These are phyloP conservation scores for Bujurquina vittata DNA, from an alignment of 2,113 vertebrate species.

Conservation along the genomic window DNA sequence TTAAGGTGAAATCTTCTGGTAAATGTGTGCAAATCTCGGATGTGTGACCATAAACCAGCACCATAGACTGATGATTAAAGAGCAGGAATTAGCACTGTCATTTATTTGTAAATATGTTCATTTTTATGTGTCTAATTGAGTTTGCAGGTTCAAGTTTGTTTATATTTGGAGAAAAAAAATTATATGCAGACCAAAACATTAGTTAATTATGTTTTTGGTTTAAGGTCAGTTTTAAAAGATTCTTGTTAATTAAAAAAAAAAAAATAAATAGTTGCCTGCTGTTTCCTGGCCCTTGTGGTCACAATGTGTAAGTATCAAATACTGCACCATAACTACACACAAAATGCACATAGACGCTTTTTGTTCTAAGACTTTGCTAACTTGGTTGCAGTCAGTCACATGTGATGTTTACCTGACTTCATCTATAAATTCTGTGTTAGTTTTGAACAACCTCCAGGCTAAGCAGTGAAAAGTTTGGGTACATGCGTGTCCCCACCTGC, in stretches of 20 bases:
- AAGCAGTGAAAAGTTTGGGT: no score
- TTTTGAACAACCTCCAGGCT: no score
- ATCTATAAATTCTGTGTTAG: no score
- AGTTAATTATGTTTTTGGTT: no score
- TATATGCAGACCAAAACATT: not conserved
- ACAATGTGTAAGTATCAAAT: not conserved
- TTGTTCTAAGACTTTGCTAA: not conserved
- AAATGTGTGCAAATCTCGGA: not conserved
- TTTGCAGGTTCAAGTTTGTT: not conserved
- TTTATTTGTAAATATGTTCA: not conserved
- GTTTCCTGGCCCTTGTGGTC: no score
- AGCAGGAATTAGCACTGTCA: not conserved
- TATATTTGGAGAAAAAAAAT: not conserved
- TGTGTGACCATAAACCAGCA: not conserved
- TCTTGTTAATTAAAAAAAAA: no score
- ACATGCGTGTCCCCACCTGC: not conserved
- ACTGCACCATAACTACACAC: not conserved
- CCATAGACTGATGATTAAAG: not conserved
- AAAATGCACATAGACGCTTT: not conserved
- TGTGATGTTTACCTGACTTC: no score
- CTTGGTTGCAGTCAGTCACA: not conserved
- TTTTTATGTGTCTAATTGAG: not conserved
- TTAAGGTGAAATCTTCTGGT: not conserved
- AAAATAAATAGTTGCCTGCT: no score
- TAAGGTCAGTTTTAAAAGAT: no score